Evolutionary conservation across 2,113 vertebrate species (phyloP).

Genomic region (Arenaria interpres): DNA sequence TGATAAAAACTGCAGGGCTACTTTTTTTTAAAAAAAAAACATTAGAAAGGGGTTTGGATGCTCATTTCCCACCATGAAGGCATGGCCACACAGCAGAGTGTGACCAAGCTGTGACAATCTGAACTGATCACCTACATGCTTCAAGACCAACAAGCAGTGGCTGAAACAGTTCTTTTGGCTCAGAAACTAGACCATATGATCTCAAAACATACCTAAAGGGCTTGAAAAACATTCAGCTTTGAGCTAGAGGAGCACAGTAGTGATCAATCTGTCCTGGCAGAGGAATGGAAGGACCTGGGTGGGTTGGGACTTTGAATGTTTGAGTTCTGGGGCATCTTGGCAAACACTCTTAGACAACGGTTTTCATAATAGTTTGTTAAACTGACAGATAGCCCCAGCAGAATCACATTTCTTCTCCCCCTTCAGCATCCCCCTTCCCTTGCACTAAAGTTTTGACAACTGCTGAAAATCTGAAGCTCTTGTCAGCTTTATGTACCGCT

Average conservation of each 20-base stretch:
- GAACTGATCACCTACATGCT: neutral
- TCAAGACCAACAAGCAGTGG: neutral
- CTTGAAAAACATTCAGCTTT: neutral
- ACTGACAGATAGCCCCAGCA: neutral
- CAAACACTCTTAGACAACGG: neutral
- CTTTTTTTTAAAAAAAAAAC: neutral
- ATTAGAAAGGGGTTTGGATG: neutral
- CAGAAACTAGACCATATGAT: neutral
- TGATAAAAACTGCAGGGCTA: slow-evolving; percentile 8
- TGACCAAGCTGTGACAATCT: neutral
- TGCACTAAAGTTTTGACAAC: neutral
- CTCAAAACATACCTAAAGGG: neutral
- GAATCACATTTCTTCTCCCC: neutral
- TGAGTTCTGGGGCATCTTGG: neutral
- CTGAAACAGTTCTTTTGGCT: fast-evolving
- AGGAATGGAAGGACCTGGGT: neutral
- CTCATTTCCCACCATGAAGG: neutral
- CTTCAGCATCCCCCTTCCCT: neutral
- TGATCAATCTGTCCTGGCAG: neutral
- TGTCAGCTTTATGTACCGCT: fast-evolving
- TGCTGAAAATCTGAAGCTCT: neutral
- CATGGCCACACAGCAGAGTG: neutral
- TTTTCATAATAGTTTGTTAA: neutral
- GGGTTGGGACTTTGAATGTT: neutral
- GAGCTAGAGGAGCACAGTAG: neutral